A percentile compares a stretch with the other conserved stretches of the same genome.
phyloP scores from a whole-genome alignment of 2,113 vertebrate species.

The Pelobates fuscus region DNA sequence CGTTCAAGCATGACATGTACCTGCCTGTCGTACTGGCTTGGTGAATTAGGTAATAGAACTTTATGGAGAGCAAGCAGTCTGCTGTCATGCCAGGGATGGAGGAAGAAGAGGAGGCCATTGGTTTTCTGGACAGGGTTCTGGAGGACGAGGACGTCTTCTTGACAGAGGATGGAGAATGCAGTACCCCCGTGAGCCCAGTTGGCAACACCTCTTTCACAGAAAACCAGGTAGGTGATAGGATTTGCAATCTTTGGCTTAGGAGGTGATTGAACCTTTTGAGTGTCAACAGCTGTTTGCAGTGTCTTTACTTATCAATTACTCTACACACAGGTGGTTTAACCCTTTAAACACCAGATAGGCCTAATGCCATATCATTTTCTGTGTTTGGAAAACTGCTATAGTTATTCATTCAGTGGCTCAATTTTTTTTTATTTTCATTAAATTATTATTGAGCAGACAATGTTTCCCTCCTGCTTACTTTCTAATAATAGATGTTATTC shows the following conservation, averaged over 20 bases:
- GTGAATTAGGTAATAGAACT: slow-evolving; percentile 32
- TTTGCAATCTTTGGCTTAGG: not conserved
- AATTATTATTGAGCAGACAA: no score
- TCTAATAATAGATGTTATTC: no score
- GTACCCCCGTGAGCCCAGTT: slow-evolving; percentile 72
- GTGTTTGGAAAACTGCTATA: no score
- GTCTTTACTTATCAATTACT: no score
- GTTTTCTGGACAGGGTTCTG: slow-evolving; percentile 90
- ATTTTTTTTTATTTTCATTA: no score
- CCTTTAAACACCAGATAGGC: no score
- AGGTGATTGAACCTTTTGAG: no score
- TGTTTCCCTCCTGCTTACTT: no score
- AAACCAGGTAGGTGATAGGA: slow-evolving; percentile 76
- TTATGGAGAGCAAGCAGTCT: slow-evolving; percentile 58
- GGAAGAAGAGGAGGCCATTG: slow-evolving; percentile 84
- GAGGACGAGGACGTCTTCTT: slow-evolving; percentile 85
- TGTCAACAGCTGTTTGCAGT: no score
- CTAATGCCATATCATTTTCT: no score
- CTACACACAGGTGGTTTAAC: no score
- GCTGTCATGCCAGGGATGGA: slow-evolving; percentile 68
- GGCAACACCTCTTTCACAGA: slow-evolving; percentile 67
- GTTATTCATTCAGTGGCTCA: no score
- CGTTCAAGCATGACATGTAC: slow-evolving; percentile 38
- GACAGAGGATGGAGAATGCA: slow-evolving; percentile 81
- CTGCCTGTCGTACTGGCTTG: slow-evolving; percentile 16